Conservation (phyloP, 2,113 vertebrate species). For the Athene cunicularia region DNA sequence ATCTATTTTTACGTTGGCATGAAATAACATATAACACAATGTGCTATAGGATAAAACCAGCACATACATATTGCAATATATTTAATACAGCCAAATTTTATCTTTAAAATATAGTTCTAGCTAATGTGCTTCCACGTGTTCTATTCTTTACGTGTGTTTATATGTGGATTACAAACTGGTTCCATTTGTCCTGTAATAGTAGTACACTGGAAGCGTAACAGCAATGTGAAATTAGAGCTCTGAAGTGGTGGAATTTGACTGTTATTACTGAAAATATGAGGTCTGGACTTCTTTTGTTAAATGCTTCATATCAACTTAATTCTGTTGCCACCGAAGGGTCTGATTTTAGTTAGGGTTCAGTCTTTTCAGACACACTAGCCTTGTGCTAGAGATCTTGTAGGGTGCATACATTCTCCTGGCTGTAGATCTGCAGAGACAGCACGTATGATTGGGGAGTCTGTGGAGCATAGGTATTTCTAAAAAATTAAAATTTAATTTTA, state of each 20-base stretch:
- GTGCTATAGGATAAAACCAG: background rate
- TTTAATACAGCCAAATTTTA: background rate
- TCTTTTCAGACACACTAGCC: background rate
- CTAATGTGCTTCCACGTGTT: background rate
- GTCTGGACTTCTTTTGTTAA: background rate
- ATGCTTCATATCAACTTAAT: background rate
- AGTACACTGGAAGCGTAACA: background rate
- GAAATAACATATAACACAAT: background rate
- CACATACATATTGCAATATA: background rate
- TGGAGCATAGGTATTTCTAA: background rate
- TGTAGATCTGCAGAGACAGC: background rate
- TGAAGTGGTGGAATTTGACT: background rate
- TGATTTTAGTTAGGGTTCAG: background rate
- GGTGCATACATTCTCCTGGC: accelerated
- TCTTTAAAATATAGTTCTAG: background rate
- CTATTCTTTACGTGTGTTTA: background rate
- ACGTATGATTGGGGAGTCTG: background rate
- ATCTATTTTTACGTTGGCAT: background rate
- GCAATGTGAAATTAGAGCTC: background rate
- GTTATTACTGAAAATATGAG: background rate
- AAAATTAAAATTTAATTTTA: background rate
- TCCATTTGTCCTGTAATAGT: background rate
- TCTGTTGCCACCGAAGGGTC: background rate
- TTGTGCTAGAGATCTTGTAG: background rate
- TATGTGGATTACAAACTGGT: background rate